Evolutionary conservation across 2,888 invertebrate genomes (phyloP).

Genomic region (Amphiduros pacificus): DNA sequence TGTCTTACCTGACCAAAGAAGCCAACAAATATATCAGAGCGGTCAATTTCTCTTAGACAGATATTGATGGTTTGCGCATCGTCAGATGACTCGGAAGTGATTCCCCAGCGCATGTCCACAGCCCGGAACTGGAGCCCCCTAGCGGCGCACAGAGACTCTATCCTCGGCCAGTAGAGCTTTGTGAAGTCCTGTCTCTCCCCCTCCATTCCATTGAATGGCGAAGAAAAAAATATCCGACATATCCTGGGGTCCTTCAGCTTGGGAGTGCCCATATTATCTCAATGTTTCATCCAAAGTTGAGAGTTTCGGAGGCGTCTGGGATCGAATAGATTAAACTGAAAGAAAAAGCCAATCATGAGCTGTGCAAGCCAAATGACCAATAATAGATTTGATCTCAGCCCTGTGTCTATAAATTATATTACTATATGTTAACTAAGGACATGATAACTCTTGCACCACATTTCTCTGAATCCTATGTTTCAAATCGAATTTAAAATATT

Average conservation of each 20-base stretch:
- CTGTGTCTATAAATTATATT: too few species aligned
- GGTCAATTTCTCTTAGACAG: conserved; percentile 50
- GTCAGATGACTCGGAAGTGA: conserved; percentile 49
- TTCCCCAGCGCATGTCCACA: conserved; percentile 57
- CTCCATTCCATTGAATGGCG: conserved; percentile 59
- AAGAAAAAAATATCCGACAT: conserved; percentile 53
- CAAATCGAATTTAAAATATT: too few species aligned
- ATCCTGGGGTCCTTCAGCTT: conserved; percentile 39
- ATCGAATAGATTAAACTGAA: too few species aligned
- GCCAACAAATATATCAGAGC: conserved; percentile 54
- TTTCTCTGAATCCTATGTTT: too few species aligned
- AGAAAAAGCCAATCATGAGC: too few species aligned
- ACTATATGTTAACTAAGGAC: too few species aligned
- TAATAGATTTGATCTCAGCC: too few species aligned
- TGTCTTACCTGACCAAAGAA: conserved; percentile 50
- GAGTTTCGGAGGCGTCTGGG: too few species aligned
- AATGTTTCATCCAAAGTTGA: too few species aligned
- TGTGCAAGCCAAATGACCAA: too few species aligned
- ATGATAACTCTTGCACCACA: too few species aligned
- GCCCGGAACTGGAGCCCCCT: conserved; percentile 3
- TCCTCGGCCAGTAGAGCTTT: conserved; percentile 47
- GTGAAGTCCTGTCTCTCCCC: conserved; percentile 56
- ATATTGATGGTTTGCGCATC: conserved; percentile 51
- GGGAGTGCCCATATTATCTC: too few species aligned
- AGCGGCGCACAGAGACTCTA: conserved; percentile 41